Evolutionary conservation across 2,797 vertebrate species (phyloP).

Genomic region (Amphiprion clarkii): DNA sequence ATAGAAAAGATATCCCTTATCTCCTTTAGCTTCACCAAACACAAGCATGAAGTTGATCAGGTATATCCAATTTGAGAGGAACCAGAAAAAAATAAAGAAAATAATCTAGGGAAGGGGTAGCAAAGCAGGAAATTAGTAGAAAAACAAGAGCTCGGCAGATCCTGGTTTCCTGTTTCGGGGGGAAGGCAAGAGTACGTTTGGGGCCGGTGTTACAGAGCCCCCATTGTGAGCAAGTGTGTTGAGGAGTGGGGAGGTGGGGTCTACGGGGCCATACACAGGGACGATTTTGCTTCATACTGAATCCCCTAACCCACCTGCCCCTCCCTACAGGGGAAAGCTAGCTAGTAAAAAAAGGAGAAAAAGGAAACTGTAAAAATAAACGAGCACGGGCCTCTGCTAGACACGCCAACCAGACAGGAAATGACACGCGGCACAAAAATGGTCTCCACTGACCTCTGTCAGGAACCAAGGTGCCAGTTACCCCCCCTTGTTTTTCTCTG

Average conservation of each 20-base stretch:
- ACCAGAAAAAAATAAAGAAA: conserved; percentile 83
- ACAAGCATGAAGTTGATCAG: conserved; percentile 67
- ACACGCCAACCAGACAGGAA: conserved; percentile 86
- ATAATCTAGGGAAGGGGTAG: conserved; percentile 86
- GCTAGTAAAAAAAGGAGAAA: conserved; percentile 78
- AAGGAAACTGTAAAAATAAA: conserved; percentile 91
- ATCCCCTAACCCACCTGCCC: conserved; percentile 78
- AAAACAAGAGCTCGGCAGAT: conserved; percentile 87
- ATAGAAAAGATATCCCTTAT: conserved; percentile 7
- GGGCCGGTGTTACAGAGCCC: conserved; percentile 85
- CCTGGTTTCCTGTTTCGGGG: conserved; percentile 88
- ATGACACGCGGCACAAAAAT: conserved; percentile 86
- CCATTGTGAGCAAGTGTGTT: conserved; percentile 87
- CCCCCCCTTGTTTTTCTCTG: conserved; percentile 31
- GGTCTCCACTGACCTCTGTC: conserved; percentile 74
- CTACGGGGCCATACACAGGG: conserved; percentile 75
- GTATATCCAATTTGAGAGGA: conserved; percentile 77
- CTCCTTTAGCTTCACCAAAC: background rate
- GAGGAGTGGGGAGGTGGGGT: conserved; percentile 80
- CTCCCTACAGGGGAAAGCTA: conserved; percentile 80
- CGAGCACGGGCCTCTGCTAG: conserved; percentile 80
- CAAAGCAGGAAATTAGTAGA: conserved; percentile 89
- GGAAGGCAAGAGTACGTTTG: conserved; percentile 80
- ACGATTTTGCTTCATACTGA: conserved; percentile 74
- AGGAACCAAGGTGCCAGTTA: conserved; percentile 67